A percentile compares a stretch with the other conserved stretches of the same genome.
phyloP scores from a whole-genome alignment of 2,797 vertebrate genomes.

The Paratrypauchen microcephalus region DNA sequence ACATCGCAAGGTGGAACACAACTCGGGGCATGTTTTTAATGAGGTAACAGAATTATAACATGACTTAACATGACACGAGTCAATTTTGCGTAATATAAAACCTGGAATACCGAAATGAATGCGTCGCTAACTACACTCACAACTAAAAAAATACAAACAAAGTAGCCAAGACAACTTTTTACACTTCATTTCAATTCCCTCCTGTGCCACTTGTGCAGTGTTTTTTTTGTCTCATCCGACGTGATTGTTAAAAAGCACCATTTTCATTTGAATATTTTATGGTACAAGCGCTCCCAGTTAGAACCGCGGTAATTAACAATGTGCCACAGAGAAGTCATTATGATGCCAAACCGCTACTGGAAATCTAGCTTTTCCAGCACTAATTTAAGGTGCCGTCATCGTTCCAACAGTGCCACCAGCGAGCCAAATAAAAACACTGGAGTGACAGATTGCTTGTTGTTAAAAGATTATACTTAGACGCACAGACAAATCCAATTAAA shows the following conservation, averaged over 20 bases:
- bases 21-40: too few species aligned
- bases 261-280: conserved; percentile 6
- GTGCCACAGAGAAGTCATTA: conserved; percentile 8
- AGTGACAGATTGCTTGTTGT: conserved; percentile 2
- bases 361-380: not conserved
- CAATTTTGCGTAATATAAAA: too few species aligned
- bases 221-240: not conserved
- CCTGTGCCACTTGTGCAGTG: not conserved
- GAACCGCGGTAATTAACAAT: conserved; percentile 1
- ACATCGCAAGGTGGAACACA: too few species aligned
- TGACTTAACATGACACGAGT: too few species aligned
- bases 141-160: not conserved
- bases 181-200: not conserved
- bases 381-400: conserved; percentile 4
- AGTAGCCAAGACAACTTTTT: not conserved
- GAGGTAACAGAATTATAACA: too few species aligned
- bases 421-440: not conserved
- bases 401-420: not conserved
- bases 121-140: too few species aligned
- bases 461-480: not conserved
- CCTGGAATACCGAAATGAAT: too few species aligned
- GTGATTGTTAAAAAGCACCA: not conserved
- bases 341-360: conserved; percentile 8
- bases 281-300: not conserved
- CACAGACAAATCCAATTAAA: not conserved